Base-by-base conservation (phyloP, 2,888 invertebrate genomes). In the Lordiphosa fenestrarum region DNA sequence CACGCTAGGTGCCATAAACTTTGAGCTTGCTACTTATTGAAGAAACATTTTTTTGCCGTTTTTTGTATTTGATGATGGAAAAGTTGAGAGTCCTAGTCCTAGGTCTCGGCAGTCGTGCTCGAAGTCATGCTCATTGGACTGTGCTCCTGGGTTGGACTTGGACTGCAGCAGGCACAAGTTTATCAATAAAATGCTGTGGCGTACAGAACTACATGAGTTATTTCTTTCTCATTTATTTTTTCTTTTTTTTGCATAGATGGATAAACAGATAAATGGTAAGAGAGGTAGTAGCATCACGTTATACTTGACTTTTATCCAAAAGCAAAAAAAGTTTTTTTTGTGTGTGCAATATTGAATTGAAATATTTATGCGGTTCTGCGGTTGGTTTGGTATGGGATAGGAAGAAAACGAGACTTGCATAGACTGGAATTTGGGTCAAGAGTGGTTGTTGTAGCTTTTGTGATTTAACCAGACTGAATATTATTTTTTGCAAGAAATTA, bases 101-200 rank as follows among this genome's bases (percentile, higher is more conserved):
- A 55, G 50, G 63, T 56, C 48, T 44, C 41, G 37, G 30, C 42
- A 38, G 48, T 47, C 58, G 30, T 46, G 42, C 49, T 46, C 54
- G 37, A 37, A 39, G 37, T 37, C 48, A 36, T 49, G 56, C 58
- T 65, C 73, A 77, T 58, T 53, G 65, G 66, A 69, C 61, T 60
- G 66, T 65, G 65, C 40, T 36, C n/a, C 33, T 40, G 48, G 53
- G 19, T 21, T 39, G 37, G 30, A n/a, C 36, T 47, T 39, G 46
- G 47, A 38, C 53, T 15, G 44, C 19, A 46, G 50, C 49, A 49
- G 80, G 63, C 61, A 66, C 59, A 82, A 77, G 76, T 77, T 77
- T 77, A 77, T 77, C 76, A 77, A 77, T 82, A 82, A 82, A 77
- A 82, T 69, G 69, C 80, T 82, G 73, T 83, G 83, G 76, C 72